Percentiles rank a stretch among this genome's conserved stretches.
phyloP scores from a whole-genome alignment of 2,113 vertebrate genomes.

The Corvus moneduloides region DNA sequence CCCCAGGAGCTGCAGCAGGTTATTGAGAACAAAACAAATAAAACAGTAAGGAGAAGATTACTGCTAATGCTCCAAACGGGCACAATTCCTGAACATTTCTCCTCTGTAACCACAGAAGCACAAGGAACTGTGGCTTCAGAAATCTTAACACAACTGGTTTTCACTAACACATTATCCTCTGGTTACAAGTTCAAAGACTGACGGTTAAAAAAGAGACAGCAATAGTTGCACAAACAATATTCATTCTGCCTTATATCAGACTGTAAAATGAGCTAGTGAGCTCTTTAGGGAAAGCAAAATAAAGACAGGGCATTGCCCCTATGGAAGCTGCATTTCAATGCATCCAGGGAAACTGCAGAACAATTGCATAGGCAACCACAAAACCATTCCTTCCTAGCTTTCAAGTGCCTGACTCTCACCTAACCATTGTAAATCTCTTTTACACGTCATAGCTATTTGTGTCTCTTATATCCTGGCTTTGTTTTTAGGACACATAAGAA shows the following conservation, averaged over 20 bases:
- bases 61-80: not conserved
- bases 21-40: not conserved
- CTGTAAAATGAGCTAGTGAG: not conserved
- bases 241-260: not conserved
- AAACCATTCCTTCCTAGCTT: not conserved
- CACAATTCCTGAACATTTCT: not conserved
- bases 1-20: not conserved
- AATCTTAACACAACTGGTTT: not conserved
- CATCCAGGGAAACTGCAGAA: not conserved
- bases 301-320: not conserved
- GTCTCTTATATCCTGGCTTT: conserved; percentile 54
- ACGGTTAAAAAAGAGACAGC: not conserved
- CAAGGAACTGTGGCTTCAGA: not conserved
- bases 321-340: not conserved
- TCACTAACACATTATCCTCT: not conserved
- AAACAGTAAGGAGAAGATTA: not conserved
- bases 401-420: not conserved
- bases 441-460: conserved; percentile 27
- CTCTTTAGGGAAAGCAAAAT: not conserved
- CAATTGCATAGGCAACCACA: not conserved
- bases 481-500: conserved; percentile 10
- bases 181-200: not conserved
- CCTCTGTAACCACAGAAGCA: not conserved
- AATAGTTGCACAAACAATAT: not conserved
- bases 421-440: conserved; percentile 14